A percentile compares a stretch with the other conserved stretches of the same genome.
Evolutionary conservation across 2,113 vertebrate genomes (phyloP).

Genomic region (Neogobius melanostomus): DNA sequence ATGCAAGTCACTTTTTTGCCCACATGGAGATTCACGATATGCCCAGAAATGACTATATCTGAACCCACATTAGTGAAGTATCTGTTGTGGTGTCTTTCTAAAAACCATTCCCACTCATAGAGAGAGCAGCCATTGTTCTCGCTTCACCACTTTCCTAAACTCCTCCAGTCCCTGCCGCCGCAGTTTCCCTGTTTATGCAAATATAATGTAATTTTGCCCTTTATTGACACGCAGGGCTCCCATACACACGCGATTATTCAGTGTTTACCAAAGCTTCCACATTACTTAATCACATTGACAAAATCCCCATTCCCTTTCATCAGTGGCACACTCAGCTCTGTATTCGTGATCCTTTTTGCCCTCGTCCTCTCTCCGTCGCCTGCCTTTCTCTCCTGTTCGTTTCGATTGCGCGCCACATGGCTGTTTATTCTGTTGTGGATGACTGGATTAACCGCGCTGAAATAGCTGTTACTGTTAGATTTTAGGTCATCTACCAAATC

Average conservation of each 20-base stretch:
- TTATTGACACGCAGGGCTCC: slow-evolving; percentile 58
- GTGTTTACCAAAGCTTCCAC: slow-evolving; percentile 55
- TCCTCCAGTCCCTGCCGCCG: slow-evolving; percentile 44
- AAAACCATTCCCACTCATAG: not conserved
- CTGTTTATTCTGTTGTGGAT: slow-evolving; percentile 66
- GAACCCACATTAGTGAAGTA: not conserved
- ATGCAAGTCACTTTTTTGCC: too few relatives aligned
- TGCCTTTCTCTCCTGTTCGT: slow-evolving; percentile 49
- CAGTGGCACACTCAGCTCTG: slow-evolving; percentile 65
- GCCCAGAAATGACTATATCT: not conserved
- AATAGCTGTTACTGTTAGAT: slow-evolving; percentile 77
- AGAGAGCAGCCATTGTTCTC: slow-evolving; percentile 16
- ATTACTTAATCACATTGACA: slow-evolving; percentile 79
- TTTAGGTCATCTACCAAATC: slow-evolving; percentile 77
- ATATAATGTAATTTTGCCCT: slow-evolving; percentile 70
- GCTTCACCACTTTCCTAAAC: slow-evolving; percentile 38
- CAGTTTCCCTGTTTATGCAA: slow-evolving; percentile 59
- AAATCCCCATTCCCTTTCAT: slow-evolving; percentile 75
- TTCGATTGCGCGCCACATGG: slow-evolving; percentile 55
- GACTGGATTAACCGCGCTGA: slow-evolving; percentile 75
- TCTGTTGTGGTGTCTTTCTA: not conserved
- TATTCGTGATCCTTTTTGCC: slow-evolving; percentile 67
- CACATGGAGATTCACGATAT: too few relatives aligned
- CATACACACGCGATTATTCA: slow-evolving; percentile 58
- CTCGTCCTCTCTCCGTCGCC: slow-evolving; percentile 50